Evolutionary conservation across 2,797 vertebrate genomes (phyloP).

Genomic region (Falco berigora): DNA sequence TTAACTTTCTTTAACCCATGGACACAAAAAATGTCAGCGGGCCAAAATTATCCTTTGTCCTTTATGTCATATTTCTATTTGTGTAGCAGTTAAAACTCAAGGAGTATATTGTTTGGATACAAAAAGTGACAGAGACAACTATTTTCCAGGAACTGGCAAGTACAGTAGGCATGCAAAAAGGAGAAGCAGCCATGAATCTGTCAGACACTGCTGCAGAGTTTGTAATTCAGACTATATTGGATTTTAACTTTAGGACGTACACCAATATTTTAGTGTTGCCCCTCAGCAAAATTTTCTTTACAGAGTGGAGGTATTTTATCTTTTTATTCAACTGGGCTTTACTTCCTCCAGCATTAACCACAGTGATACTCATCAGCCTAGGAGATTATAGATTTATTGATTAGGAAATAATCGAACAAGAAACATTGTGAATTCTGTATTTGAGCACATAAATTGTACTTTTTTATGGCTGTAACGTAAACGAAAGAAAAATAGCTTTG

Average conservation of each 20-base stretch:
- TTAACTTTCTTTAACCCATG: slow-evolving; percentile 65
- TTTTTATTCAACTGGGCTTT: neutral
- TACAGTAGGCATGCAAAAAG: neutral
- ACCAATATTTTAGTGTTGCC: neutral
- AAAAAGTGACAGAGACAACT: slow-evolving; percentile 31
- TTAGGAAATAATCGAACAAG: neutral
- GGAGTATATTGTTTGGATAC: slow-evolving; percentile 42
- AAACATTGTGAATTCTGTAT: neutral
- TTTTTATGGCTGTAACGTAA: neutral
- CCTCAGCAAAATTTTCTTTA: neutral
- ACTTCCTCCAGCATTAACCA: neutral
- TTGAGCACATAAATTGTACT: neutral
- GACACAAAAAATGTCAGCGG: slow-evolving; percentile 44
- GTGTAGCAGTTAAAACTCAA: slow-evolving; percentile 20
- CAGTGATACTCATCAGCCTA: neutral
- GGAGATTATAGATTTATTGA: neutral
- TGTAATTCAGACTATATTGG: neutral
- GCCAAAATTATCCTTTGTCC: slow-evolving; percentile 53
- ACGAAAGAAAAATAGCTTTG: neutral
- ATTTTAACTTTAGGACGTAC: slow-evolving; percentile 8
- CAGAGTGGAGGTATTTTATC: neutral
- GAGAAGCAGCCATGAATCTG: neutral
- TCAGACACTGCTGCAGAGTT: neutral
- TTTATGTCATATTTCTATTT: slow-evolving; percentile 56
- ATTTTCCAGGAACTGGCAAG: slow-evolving; percentile 55